A percentile compares a stretch with the other conserved stretches of the same genome.
These are phyloP conservation scores for Xenops minutus DNA, from an alignment of 2,797 vertebrate genomes.

Conservation along the genomic window DNA sequence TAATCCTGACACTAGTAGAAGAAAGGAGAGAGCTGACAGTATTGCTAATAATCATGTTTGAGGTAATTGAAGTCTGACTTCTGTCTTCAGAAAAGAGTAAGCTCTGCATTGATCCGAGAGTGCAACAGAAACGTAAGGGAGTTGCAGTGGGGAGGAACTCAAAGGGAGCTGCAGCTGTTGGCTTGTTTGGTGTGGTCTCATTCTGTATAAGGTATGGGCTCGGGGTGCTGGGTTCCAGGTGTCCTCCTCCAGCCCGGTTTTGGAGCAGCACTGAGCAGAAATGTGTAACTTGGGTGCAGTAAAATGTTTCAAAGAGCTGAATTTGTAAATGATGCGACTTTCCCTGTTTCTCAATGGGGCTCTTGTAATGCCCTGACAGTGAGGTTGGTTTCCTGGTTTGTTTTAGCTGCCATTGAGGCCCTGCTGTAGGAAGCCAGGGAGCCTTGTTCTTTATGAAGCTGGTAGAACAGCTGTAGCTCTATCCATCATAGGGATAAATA, in stretches of 20 bases:
- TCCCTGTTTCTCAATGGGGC: constrained; percentile 60
- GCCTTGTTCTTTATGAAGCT: constrained; percentile 65
- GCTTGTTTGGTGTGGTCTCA: background rate
- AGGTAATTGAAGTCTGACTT: background rate
- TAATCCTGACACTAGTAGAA: background rate
- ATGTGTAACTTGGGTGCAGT: constrained; percentile 3
- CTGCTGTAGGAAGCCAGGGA: constrained; percentile 47
- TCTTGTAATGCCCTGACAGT: constrained; percentile 62
- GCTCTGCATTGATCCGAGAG: background rate
- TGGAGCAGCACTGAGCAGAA: constrained; percentile 52
- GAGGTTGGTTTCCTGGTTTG: constrained; percentile 66
- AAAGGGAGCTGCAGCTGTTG: background rate
- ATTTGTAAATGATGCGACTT: constrained; percentile 65
- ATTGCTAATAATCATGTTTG: background rate
- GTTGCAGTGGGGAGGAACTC: background rate
- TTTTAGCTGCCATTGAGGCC: constrained; percentile 47
- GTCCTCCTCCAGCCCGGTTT: constrained; percentile 10
- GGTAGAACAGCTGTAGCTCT: constrained; percentile 61
- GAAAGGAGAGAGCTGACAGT: background rate
- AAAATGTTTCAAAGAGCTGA: constrained; percentile 49
- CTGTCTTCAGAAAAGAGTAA: background rate
- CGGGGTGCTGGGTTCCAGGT: constrained; percentile 25
- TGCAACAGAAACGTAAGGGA: background rate
- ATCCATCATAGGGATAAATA: constrained; percentile 55
- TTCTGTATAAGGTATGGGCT: background rate